phyloP scores from a whole-genome alignment of 2,888 invertebrate genomes.

The Hipparchia semele region DNA sequence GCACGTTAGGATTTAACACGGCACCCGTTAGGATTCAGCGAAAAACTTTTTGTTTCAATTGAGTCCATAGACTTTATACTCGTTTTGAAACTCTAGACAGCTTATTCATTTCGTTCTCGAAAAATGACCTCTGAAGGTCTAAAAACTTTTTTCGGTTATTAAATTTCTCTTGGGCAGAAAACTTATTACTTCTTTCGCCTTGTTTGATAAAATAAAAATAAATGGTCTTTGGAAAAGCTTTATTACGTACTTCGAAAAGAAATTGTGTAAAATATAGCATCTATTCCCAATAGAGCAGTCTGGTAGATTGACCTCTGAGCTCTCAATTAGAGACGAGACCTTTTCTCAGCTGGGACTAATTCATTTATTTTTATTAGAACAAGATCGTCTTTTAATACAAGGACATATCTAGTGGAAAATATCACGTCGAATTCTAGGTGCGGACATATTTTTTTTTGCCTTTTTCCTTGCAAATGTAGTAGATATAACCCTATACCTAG shows the following conservation, averaged over 20 bases:
- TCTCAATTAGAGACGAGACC: slow-evolving; percentile 9
- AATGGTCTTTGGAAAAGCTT: slow-evolving; percentile 10
- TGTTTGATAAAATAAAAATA: slow-evolving; percentile 9
- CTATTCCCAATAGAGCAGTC: slow-evolving; percentile 13
- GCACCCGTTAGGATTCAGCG: too few species aligned
- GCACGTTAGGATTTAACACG: too few species aligned
- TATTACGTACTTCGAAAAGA: not conserved
- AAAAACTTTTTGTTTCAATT: too few species aligned
- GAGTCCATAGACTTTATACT: too few species aligned
- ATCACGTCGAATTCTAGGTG: too few species aligned
- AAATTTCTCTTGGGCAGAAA: not conserved
- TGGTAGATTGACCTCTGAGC: slow-evolving; percentile 7
- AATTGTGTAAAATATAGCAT: slow-evolving; percentile 9
- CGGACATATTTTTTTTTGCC: too few species aligned
- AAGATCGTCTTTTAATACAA: not conserved
- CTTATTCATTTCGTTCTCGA: not conserved
- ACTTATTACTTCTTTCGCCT: not conserved
- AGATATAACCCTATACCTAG: too few species aligned
- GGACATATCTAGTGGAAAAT: too few species aligned
- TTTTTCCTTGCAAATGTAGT: too few species aligned
- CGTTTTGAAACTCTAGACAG: too few species aligned
- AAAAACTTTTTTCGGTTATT: not conserved
- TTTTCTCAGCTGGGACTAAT: slow-evolving; percentile 5
- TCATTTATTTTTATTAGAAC: slow-evolving; percentile 5
- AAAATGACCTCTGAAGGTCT: not conserved